Base-by-base conservation (phyloP, 2,113 vertebrate genomes). In the Channa maculata region DNA sequence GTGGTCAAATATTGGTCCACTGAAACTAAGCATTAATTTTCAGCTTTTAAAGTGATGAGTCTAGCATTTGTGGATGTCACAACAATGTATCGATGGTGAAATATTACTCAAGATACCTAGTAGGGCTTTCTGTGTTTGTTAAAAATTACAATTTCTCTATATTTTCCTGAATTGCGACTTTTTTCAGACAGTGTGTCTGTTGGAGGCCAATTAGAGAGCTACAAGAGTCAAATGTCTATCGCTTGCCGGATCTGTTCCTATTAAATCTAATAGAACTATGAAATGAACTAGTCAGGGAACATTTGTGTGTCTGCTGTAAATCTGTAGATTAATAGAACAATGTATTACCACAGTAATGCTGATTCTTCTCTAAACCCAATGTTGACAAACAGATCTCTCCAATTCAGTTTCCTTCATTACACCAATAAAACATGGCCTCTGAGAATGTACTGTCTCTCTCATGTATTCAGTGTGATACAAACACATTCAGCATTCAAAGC, bases 121-220 rank as follows among this genome's bases (percentile, higher is more conserved):
- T 24, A 24, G 24, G 24, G 36, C 46, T 72, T 83, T 65, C 64
- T 53, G 54, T 75, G 61, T 75, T 82, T 75, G 14, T 13, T 52
- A 5, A 53, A 52, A 77, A 65, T 44, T 12, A 64, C 12, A 57
- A 48, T 59, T 75, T 41, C 55, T 64, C 57, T 46, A n/a, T 77
- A 65, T 87, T 85, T 71, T 24, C 63, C 53, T 11, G 41, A 77
- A 71, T 78, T 69, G n/a, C 67, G 53, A 71, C 76, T 80, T 72
- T 57, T 48, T 71, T 80, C 67, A 72, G 64, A 57, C 80, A 79
- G 53, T 49, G 62, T 33, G 71, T 81, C 85, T 88, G 65, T 9
- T 77, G 83, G 84, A 84, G 79, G 69, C 79, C 87, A 91, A 89
- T 88, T 85, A 90, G 75, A 44, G 61, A 76, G 62, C 71, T 58